Evolutionary conservation across 2,113 vertebrate species (phyloP).

Genomic region (Hippocampus barbouri): DNA sequence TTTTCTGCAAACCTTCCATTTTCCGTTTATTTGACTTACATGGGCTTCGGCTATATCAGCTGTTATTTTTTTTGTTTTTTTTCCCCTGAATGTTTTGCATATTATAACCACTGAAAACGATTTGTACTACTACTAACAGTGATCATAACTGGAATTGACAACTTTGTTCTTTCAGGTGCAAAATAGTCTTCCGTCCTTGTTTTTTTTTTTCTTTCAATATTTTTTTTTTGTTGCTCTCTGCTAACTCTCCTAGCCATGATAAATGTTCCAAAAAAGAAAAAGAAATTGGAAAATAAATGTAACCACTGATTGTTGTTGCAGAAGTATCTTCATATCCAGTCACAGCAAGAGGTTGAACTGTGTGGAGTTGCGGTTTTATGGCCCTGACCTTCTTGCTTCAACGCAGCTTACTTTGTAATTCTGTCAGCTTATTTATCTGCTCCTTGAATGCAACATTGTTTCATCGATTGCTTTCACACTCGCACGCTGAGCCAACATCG

Average conservation of each 20-base stretch:
- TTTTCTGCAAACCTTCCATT: slow-evolving; percentile 35
- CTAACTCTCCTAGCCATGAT: not conserved
- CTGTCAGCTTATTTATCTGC: slow-evolving; percentile 38
- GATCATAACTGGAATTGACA: slow-evolving; percentile 18
- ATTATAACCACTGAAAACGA: slow-evolving; percentile 27
- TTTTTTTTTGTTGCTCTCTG: not conserved
- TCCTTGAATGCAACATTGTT: slow-evolving; percentile 26
- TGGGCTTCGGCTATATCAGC: slow-evolving; percentile 17
- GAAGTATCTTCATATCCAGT: slow-evolving; percentile 18
- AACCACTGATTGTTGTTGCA: slow-evolving; percentile 26
- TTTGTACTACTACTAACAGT: not conserved
- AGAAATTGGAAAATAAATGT: not conserved
- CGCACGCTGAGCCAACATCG: slow-evolving; percentile 17
- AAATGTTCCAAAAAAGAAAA: slow-evolving; percentile 2
- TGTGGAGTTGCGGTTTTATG: slow-evolving; percentile 22
- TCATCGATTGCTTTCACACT: slow-evolving; percentile 25
- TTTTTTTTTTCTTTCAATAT: not conserved
- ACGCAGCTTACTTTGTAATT: slow-evolving; percentile 40
- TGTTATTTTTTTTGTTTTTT: slow-evolving; percentile 12
- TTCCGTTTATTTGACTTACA: slow-evolving; percentile 34
- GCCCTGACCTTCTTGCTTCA: slow-evolving; percentile 35
- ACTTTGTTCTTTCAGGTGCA: slow-evolving; percentile 20
- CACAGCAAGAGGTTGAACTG: slow-evolving; percentile 10
- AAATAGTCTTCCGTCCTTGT: slow-evolving; percentile 10
- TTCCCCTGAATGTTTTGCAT: slow-evolving; percentile 28